Base-by-base conservation (phyloP, 2,113 vertebrate species). In the Ptyas mucosa region DNA sequence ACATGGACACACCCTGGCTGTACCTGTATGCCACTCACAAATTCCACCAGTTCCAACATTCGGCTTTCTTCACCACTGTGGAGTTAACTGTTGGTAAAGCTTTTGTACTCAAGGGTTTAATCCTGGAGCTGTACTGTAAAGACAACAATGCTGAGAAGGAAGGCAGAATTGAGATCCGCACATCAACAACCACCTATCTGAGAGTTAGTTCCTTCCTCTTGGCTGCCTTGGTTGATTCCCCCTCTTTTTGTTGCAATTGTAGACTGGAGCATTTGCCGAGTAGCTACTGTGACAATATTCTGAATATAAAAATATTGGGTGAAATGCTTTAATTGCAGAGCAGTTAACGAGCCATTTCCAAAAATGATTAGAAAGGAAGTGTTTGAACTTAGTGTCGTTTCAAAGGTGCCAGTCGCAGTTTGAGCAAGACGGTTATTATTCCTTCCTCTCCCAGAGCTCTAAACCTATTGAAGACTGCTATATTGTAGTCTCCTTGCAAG, bases 1-100 rank as follows among this genome's bases (percentile, higher is more conserved):
- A 96, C 92, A 95, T 98, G 97, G 98, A 98, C 94, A 98, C 98
- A 0, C 98, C 98, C 0, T 99, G 98, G 98, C 96, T 98, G 14
- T 98, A 98, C 93, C 69, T 99, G 86, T 97, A 97, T 61, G 94
- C 93, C 0, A 90, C 97, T 89, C 98, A 98, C 95, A 98, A 97
- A 92, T 96, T 98, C 58, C 97, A 96, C 90, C 98, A 97, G 93
- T 97, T 97, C 52, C 98, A 98, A 51, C 95, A 29, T 23, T 97
- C 97, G 93, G 93, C 94, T 9, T 96, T 98, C 61, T 98, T 97
- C 54, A 93, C 98, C 61, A 97, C 95, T 7, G 93, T 95, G 0
- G 97, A 98, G 92, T 95, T 99, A 91, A 98, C 97, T 0, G 93
- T 97, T 93, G 97, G 96, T 75, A 99, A 98, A 95, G 97, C 96